Evolutionary conservation across 2,888 invertebrate species (phyloP), one percentile per base, ranked within the genome.

Genomic region (Iselma pallidipennis): DNA sequence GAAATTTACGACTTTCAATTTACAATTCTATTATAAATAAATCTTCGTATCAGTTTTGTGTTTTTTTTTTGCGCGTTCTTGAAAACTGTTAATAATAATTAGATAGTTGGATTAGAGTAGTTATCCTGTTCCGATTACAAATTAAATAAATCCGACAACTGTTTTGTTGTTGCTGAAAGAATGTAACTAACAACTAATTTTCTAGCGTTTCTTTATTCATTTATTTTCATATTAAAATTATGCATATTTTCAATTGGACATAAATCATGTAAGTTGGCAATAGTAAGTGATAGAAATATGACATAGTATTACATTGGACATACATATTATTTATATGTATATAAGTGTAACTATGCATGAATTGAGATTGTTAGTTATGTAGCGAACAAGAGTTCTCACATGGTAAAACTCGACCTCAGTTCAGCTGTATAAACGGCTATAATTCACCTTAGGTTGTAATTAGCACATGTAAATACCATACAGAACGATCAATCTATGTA

Each of bases 401-500:
- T 67, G 63, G 60, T 65, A 52, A 57, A 42, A 62, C 58, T 53
- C 57, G 57, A 63, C 49, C 55, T 57, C 57, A 49, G 45, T 55
- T 21, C 49, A 59, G 49, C 56, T 37, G 6, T 37, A 37, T 37
- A 37, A 56, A 37, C 28, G 59, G 59, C 59, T 59, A 63, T 63
- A 63, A 59, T 52, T 63, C 63, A 63, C 59, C 55, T 63, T 59
- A 55, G 63, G 49, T 59, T 62, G 72, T 75, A 75, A 75, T 74
- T 74, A 74, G 74, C 70, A 70, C 74, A 74, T 74, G 74, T 75
- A 74, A 73, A 75, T 73, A 74, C 67, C 71, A 68, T 63, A 68
- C 68, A 65, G 63, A 71, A 71, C 70, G 71, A 75, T 75, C 74
- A 74, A 74, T 75, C 74, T 70, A 56, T 62, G 70, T 63, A 65